These are phyloP conservation scores for Scaptomyza cyrtandrae DNA, from an alignment of 2,888 invertebrate species.

Conservation along the genomic window DNA sequence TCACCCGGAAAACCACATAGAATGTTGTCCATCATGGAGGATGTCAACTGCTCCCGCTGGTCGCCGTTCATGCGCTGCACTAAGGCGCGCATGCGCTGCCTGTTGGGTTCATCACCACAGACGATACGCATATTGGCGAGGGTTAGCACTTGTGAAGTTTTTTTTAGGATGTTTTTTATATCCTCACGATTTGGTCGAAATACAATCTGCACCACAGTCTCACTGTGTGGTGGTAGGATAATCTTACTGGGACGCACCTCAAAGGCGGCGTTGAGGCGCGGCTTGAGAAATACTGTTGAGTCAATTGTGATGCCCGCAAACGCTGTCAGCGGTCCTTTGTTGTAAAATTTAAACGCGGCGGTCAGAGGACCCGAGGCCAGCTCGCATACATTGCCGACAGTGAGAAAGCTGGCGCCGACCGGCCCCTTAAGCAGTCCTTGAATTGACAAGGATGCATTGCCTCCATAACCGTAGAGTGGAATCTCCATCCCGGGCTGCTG, in stretches of 20 bases:
- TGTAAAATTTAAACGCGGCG: slow-evolving; percentile 85
- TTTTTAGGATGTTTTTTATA: slow-evolving; percentile 82
- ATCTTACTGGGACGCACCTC: slow-evolving; percentile 84
- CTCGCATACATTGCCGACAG: slow-evolving; percentile 86
- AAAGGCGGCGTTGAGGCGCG: slow-evolving; percentile 78
- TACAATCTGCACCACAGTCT: slow-evolving; percentile 82
- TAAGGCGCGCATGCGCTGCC: slow-evolving; percentile 83
- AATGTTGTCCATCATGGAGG: slow-evolving; percentile 71
- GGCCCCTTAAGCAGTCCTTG: slow-evolving; percentile 86
- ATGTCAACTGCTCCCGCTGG: slow-evolving; percentile 74
- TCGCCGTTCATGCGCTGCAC: slow-evolving; percentile 72
- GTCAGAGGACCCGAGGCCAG: slow-evolving; percentile 83
- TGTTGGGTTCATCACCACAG: slow-evolving; percentile 86
- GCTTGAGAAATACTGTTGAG: slow-evolving; percentile 77
- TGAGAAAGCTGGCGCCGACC: slow-evolving; percentile 86
- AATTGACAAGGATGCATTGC: slow-evolving; percentile 85
- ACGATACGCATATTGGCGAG: slow-evolving; percentile 85
- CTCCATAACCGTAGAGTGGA: slow-evolving; percentile 87
- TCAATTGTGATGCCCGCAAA: slow-evolving; percentile 84
- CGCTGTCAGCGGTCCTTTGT: slow-evolving; percentile 86
- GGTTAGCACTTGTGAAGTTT: slow-evolving; percentile 83
- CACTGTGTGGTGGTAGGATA: slow-evolving; percentile 84
- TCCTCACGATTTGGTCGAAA: slow-evolving; percentile 85
- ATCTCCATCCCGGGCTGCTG: slow-evolving; percentile 75
- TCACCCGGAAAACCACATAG: slow-evolving; percentile 79